Base-by-base conservation (phyloP, 53 echinoderm and acorn worm genomes). In the Mesocentrotus franciscanus region DNA sequence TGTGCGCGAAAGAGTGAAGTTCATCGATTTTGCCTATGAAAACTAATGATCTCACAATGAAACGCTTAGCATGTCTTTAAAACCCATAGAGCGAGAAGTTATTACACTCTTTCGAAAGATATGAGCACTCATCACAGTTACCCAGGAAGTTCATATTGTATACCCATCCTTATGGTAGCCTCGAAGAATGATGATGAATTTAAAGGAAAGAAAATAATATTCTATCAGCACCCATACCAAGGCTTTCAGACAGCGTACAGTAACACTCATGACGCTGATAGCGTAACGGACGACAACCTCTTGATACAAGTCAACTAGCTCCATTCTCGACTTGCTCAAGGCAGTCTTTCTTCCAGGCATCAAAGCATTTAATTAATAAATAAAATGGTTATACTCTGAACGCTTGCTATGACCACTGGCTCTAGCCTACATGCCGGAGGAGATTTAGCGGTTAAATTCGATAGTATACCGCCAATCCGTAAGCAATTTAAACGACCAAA, bases 281-380 rank as follows among this genome's bases (percentile, higher is more conserved):
- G 84, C 84, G 24, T 84, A 49, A 84, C 55, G 84, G 84, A 17
- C 49, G 24, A 84, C 84, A 84, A 84, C 84, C 84, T 39, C 42
- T 42, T 35, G 35, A 10, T 22, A 78, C 39, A 83, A 83, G 83
- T 83, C 83, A 22, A 42, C 49, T 39, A 83, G 13, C 83, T 39
- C 42, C 84, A 84, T 6, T 49, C 84, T 42, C 49, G 8, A 49
- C 49, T 84, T 42, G 42, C 8, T 84, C 20, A 42, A 49, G 84
- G 49, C 49, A 84, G 84, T 12, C 84, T 42, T 84, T 84, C 29
- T 30, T 74, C 74, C 10, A 74, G 74, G 13, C 32, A 74, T 74
- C 12, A 4, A 30, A n/a, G 26, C 2, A 9, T 29, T 74, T 32
- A 13, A 29, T n/a, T n/a, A n/a, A n/a, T n/a, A 7, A 49, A 49